Evolutionary conservation across 92 coral and sea anemone genomes (phyloP), one percentile per base, ranked within the genome.

Genomic region (Chrysogorgia sp.): DNA sequence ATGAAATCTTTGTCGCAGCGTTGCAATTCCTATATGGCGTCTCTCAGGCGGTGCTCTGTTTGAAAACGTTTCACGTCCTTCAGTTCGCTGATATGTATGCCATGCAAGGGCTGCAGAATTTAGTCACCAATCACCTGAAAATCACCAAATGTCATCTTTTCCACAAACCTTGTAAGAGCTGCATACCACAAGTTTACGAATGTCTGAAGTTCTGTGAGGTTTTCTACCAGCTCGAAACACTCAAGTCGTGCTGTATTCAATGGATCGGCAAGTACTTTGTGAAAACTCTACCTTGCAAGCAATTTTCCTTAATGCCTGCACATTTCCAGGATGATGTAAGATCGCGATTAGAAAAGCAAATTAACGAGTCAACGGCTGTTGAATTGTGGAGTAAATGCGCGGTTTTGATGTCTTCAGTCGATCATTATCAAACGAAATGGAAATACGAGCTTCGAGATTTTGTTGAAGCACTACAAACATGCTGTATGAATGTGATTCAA

Each of bases 71-170:
- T 69, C 91, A 91, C 17, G 82, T 90, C 20, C 61, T 89, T 23
- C 84, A 82, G 10, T 82, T 96, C 30, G 89, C 96, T 43, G 99
- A 96, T 75, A 96, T 96, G 99, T 96, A 96, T 66, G 89, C 90
- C 20, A 69, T 96, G 37, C 87, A 85, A 40, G 91, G 92, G 55
- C 40, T 96, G 65, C 90, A 75, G 50, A 87, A 89, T 68, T 86
- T 91, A 10, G 86, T 92, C 20, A 56, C 19, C 29, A 76, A 85
- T 34, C 77, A 87, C 33, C 84, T 96, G 19, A 91, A 67, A 85
- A 86, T 96, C 34, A 88, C 84, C 33, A 86, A 84, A 40, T 96
- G 99, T 60, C 99, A 96, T 53, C 79, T 96, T 57, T 96, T 96
- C 82, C 99, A 96, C 84, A 96, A 96, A 92, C 79, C 79, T 12